Percentiles rank a stretch among this genome's conserved stretches.
Evolutionary conservation across 2,888 invertebrate species (phyloP).

Genomic region (Drosophila multiciliata): DNA sequence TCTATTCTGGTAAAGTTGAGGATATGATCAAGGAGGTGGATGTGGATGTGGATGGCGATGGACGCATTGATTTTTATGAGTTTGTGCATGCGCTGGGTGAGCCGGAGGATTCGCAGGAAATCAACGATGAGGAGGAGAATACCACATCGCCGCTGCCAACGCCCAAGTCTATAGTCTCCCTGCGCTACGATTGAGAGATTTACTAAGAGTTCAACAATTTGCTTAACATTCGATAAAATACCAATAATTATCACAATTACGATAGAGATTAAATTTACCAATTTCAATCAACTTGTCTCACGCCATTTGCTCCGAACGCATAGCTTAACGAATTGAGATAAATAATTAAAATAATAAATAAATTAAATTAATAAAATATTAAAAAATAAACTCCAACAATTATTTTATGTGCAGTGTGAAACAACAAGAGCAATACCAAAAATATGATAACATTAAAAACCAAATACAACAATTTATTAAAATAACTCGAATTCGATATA

Average conservation of each 20-base stretch:
- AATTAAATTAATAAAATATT: conserved; percentile 23
- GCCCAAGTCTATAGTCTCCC: conserved; percentile 81
- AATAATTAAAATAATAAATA: conserved; percentile 30
- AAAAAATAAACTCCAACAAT: conserved; percentile 14
- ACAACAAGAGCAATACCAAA: conserved; percentile 32
- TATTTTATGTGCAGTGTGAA: conserved; percentile 48
- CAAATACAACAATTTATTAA: conserved; percentile 6
- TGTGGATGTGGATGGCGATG: conserved; percentile 97
- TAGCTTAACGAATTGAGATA: conserved; percentile 46
- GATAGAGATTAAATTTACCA: not conserved
- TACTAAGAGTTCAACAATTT: not conserved
- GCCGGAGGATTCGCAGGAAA: conserved; percentile 91
- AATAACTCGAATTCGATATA: conserved; percentile 2
- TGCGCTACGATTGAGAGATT: conserved; percentile 72
- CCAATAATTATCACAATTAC: conserved; percentile 1
- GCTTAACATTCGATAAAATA: conserved; percentile 4
- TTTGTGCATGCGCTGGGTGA: conserved; percentile 93
- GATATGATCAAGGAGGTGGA: conserved; percentile 99
- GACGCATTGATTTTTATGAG: conserved; percentile 97
- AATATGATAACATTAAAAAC: conserved; percentile 19
- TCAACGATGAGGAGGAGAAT: no score
- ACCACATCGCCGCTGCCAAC: conserved; percentile 85
- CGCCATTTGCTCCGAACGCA: conserved; percentile 47
- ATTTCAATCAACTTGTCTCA: conserved; percentile 23
- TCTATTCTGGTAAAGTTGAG: conserved; percentile 88